Percentiles rank a stretch among this genome's conserved stretches.
Conservation (phyloP, 2,888 invertebrate genomes). For the Tuberolachnus salignus region DNA sequence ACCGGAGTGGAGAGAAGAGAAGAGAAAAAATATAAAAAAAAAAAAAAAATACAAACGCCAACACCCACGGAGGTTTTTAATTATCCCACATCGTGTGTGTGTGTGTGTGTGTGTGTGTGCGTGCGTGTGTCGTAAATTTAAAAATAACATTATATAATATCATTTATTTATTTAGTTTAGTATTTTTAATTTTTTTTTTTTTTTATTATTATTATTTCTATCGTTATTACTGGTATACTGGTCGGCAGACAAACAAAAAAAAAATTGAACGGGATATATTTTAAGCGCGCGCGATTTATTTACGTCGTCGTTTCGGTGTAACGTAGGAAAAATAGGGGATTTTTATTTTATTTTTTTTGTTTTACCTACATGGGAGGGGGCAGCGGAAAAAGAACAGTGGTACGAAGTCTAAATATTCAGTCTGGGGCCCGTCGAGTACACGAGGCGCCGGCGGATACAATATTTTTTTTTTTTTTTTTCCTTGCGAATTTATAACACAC, state of each 20-base stretch:
- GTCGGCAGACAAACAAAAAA: constrained; percentile 10
- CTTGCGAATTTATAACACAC: constrained; percentile 45
- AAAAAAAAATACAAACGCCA: constrained; percentile 30
- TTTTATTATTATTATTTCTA: constrained; percentile 37
- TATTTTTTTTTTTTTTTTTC: constrained; percentile 16
- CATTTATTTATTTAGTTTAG: constrained; percentile 1
- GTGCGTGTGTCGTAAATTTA: constrained; percentile 41
- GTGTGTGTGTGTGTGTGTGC: no score
- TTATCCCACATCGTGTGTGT: constrained; percentile 53
- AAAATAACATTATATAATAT: no score
- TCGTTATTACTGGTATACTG: constrained; percentile 33
- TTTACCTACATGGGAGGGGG: not conserved
- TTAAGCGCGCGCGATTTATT: not conserved
- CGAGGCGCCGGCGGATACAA: not conserved
- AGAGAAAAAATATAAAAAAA: not conserved
- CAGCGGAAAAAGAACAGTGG: constrained; percentile 38
- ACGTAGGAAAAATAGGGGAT: constrained; percentile 1
- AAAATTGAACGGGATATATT: constrained; percentile 22
- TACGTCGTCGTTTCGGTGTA: constrained; percentile 17
- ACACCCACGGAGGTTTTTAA: constrained; percentile 57
- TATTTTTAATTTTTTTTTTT: constrained; percentile 50
- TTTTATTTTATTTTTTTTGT: no score
- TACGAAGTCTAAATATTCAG: constrained; percentile 54
- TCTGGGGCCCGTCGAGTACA: constrained; percentile 37
- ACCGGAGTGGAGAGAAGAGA: no score